Evolutionary conservation across 2,888 invertebrate species (phyloP), one percentile per base, ranked within the genome.

Genomic region (Micoletzkya japonica): DNA sequence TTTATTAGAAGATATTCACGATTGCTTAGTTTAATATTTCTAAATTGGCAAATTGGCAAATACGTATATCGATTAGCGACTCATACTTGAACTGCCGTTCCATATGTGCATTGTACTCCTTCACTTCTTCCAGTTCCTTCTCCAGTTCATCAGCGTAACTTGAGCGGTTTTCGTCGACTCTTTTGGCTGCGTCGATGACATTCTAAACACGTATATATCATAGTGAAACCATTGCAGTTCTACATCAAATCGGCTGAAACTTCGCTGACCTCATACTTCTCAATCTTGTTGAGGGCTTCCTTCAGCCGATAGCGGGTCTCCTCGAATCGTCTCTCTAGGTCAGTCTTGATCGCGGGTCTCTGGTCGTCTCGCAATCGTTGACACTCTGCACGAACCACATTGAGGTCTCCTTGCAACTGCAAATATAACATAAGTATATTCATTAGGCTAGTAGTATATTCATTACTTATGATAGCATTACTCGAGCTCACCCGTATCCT

Each of bases 241-340:
- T 52, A 52, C 7, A 52, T 52, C n/a, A n/a, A 14, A 6, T 52
- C 52, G 24, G 6, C 6, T 14, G 10, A 52, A 52, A n/a, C 10
- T 34, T 59, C 14, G 36, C 44, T 49, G 6, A 74, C 73, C 57
- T 84, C 82, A 44, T 76, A 78, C 32, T 77, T 75, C 28, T 78
- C 74, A 26, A 78, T 75, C 67, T 77, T 77, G 39, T 77, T 75
- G 7, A 81, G 73, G 4, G 80, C 77, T 54, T 74, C 73, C 24
- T 73, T 73, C 32, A 83, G 74, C 54, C 80, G 71, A 66, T 81
- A 81, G 7, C 75, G 72, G 4, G 78, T 74, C 70, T 83, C 82
- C 71, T 82, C 82, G 64, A 75, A 83, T 54, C 83, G 73, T 67
- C 82, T 74, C 71, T 83, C 83, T 49, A 82, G 71, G 37, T 81